These are phyloP conservation scores for Nomada goodeniana DNA, from an alignment of 2,888 invertebrate genomes.

Conservation along the genomic window DNA sequence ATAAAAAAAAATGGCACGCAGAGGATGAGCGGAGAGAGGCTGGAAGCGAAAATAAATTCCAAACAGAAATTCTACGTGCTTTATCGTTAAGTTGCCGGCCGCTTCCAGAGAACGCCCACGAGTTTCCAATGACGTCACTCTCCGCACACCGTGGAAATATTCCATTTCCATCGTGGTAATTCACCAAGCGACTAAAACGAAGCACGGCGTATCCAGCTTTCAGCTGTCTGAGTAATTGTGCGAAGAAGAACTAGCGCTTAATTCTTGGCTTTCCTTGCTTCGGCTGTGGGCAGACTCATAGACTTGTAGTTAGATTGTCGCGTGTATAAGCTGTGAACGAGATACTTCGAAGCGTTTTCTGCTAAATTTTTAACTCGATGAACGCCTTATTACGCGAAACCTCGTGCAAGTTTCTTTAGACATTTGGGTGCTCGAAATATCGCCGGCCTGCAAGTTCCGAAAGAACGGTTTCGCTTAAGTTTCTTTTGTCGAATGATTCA, in stretches of 20 bases:
- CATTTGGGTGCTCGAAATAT: too few relatives aligned
- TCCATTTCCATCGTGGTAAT: conserved; percentile 24
- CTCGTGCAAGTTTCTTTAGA: too few relatives aligned
- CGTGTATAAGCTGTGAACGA: not conserved
- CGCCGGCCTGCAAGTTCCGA: too few relatives aligned
- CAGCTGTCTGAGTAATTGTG: conserved; percentile 20
- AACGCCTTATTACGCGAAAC: too few relatives aligned
- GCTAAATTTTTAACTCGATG: too few relatives aligned
- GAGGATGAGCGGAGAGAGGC: not conserved
- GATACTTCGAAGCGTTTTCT: not conserved
- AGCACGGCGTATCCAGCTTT: not conserved
- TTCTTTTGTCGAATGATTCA: too few relatives aligned
- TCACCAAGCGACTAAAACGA: not conserved
- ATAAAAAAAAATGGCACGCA: conserved; percentile 9
- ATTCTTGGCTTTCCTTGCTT: not conserved
- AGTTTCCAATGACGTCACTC: conserved; percentile 51
- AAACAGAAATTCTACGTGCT: conserved; percentile 25
- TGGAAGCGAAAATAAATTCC: conserved; percentile 31
- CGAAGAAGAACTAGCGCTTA: conserved; percentile 12
- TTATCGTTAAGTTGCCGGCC: conserved; percentile 49
- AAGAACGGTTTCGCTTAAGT: too few relatives aligned
- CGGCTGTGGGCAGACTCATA: not conserved
- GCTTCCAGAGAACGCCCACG: conserved; percentile 37
- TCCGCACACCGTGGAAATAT: conserved; percentile 21
- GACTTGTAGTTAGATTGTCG: not conserved